Conservation (phyloP, 1,140 invertebrate species). For the Heliconius hermathena region DNA sequence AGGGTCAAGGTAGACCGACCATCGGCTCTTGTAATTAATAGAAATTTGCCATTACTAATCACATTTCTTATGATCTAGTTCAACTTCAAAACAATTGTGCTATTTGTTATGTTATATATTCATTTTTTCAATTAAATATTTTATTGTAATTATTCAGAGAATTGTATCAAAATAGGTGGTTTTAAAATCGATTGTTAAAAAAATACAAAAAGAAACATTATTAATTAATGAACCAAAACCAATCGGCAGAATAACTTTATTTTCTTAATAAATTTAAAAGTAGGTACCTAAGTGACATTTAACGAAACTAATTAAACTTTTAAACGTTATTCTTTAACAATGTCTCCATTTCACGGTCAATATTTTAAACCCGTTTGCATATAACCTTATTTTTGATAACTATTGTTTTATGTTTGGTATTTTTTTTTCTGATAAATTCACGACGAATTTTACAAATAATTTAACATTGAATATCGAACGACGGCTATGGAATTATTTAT, state of each 20-base stretch:
- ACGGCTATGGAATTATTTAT: constrained; percentile 7
- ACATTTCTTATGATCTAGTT: constrained; percentile 36
- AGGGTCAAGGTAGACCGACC: constrained; percentile 62
- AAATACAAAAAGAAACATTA: not conserved
- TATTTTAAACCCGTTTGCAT: not conserved
- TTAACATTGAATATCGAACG: not conserved
- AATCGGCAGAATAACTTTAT: not conserved
- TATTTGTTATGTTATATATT: not conserved
- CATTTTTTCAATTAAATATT: not conserved
- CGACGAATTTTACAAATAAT: not conserved
- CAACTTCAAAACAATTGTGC: constrained; percentile 13
- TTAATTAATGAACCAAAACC: not conserved
- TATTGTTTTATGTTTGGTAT: not conserved
- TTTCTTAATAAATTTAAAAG: not conserved
- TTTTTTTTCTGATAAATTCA: not conserved
- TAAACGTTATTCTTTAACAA: too few species aligned
- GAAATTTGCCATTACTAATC: constrained; percentile 33
- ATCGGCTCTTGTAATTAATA: constrained; percentile 47
- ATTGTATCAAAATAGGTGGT: too few species aligned
- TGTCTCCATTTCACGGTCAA: too few species aligned
- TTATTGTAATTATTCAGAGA: too few species aligned
- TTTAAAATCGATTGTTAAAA: too few species aligned
- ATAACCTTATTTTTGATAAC: not conserved
- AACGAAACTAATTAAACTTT: too few species aligned
- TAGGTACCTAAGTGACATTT: too few species aligned